Evolutionary conservation across 1,140 invertebrate genomes (phyloP).

Genomic region (Choristoneura fumiferana): DNA sequence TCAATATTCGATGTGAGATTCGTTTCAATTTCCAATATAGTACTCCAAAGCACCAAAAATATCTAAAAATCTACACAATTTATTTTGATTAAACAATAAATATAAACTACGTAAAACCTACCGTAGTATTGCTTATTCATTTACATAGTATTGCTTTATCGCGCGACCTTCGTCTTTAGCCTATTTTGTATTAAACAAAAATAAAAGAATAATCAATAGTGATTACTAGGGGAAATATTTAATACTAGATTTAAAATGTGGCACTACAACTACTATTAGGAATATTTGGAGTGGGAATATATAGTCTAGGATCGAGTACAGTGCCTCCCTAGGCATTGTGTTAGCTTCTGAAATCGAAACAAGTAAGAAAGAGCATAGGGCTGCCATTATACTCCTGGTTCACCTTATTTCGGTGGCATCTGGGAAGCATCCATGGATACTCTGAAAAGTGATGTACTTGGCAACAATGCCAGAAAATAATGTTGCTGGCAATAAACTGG

Average conservation of each 20-base stretch:
- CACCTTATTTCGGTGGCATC: no score
- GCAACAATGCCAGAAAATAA: no score
- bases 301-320: slow-evolving; percentile 31
- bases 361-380: no score
- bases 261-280: slow-evolving; percentile 50
- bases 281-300: slow-evolving; percentile 38
- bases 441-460: no score
- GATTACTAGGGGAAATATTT: slow-evolving; percentile 26
- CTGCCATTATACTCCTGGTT: no score
- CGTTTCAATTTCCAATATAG: slow-evolving; percentile 57
- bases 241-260: slow-evolving; percentile 39
- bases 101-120: slow-evolving; percentile 56
- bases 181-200: slow-evolving; percentile 36
- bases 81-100: slow-evolving; percentile 45
- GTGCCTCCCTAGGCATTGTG: slow-evolving; percentile 34
- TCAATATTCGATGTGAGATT: slow-evolving; percentile 68
- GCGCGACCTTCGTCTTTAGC: slow-evolving; percentile 56
- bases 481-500: no score
- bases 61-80: slow-evolving; percentile 63
- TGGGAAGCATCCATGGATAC: no score
- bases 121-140: slow-evolving; percentile 68
- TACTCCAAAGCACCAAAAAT: slow-evolving; percentile 71
- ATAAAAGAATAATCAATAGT: slow-evolving; percentile 24
- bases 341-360: background rate
- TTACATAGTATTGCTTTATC: slow-evolving; percentile 72